These are phyloP conservation scores for Dendrolimus houi DNA, from an alignment of 2,888 invertebrate species.

Conservation along the genomic window DNA sequence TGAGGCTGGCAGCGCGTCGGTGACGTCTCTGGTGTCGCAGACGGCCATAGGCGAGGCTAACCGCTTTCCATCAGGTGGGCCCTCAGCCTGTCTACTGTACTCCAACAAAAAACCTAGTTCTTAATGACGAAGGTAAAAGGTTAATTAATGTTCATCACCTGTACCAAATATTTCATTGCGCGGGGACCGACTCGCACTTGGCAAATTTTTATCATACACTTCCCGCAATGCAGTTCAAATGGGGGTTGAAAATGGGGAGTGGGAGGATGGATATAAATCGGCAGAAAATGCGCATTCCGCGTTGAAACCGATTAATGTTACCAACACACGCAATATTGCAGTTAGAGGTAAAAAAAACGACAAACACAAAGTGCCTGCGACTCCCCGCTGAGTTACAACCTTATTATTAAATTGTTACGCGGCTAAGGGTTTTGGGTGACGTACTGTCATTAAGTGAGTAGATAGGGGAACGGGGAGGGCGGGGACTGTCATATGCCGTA, in stretches of 20 bases:
- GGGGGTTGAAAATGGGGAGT: conserved; percentile 24
- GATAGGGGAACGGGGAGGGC: not conserved
- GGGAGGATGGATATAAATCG: conserved; percentile 17
- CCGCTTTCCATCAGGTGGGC: no score
- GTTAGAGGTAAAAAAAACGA: conserved; percentile 29
- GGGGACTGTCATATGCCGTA: no score
- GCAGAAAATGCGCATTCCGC: conserved; percentile 39
- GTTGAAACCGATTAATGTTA: conserved; percentile 58
- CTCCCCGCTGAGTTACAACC: not conserved
- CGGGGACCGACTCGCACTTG: no score
- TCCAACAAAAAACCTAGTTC: no score
- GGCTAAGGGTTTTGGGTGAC: not conserved
- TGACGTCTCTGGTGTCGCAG: no score
- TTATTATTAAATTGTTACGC: not conserved
- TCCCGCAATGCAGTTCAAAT: conserved; percentile 45
- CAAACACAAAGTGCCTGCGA: not conserved
- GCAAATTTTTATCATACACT: no score
- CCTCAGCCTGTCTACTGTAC: no score
- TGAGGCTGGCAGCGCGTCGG: no score
- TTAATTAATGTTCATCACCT: no score
- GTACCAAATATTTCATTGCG: no score
- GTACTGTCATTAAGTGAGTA: not conserved
- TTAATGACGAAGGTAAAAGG: no score
- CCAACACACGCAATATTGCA: conserved; percentile 52
- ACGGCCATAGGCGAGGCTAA: no score